These are phyloP conservation scores for Ctenopoma multispine DNA, from an alignment of 2,797 vertebrate species.

Conservation along the genomic window DNA sequence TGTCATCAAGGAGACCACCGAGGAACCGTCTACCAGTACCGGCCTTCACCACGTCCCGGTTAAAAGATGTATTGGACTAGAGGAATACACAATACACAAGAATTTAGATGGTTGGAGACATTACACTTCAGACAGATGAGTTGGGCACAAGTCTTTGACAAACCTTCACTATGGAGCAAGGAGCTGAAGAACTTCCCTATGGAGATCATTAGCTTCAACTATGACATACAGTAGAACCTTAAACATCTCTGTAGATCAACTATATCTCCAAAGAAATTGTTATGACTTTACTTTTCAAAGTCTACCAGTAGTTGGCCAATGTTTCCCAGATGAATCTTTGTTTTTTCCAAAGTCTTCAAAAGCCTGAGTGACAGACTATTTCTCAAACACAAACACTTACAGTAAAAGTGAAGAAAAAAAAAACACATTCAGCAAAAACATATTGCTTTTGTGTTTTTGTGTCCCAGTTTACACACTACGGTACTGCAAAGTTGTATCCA, in stretches of 20 bases:
- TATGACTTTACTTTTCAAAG: slow-evolving; percentile 6
- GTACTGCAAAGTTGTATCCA: neutral
- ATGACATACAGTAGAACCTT: neutral
- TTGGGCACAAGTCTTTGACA: neutral
- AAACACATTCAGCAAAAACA: neutral
- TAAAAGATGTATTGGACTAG: slow-evolving; percentile 96
- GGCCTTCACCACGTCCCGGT: slow-evolving; percentile 95
- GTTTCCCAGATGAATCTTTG: slow-evolving; percentile 4
- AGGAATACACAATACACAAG: slow-evolving; percentile 29
- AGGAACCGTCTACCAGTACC: slow-evolving; percentile 96
- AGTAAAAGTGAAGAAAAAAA: neutral
- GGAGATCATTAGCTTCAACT: slow-evolving; percentile 23
- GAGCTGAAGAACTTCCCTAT: slow-evolving; percentile 5
- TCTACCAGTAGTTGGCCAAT: neutral
- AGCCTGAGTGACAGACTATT: slow-evolving; percentile 13
- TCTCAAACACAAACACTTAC: neutral
- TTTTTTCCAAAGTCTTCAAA: neutral
- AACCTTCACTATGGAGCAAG: slow-evolving; percentile 2
- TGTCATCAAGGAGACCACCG: slow-evolving; percentile 93
- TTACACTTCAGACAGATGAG: slow-evolving; percentile 11
- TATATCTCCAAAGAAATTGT: neutral
- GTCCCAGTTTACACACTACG: slow-evolving; percentile 6
- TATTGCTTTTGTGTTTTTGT: slow-evolving; percentile 15
- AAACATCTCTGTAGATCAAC: neutral
- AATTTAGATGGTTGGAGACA: slow-evolving; percentile 1